Evolutionary conservation across 2,888 invertebrate genomes (phyloP), one percentile per base, ranked within the genome.

Genomic region (Leistus spinibarbis): DNA sequence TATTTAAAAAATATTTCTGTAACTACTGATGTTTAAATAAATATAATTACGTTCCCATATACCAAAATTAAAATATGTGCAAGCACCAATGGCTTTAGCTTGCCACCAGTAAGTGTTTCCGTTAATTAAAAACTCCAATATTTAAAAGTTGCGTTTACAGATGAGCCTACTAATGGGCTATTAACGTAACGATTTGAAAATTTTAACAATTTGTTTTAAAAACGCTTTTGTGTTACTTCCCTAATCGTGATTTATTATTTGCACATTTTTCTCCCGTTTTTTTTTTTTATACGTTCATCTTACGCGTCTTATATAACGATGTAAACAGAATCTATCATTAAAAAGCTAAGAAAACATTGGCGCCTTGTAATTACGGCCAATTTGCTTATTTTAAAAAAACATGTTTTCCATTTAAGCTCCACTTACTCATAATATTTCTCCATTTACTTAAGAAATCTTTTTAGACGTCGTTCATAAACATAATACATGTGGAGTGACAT

Each of bases 301-400:
- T 71, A 64, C 71, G 65, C 65, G 64, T 65, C 67, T 73, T 67
- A 73, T 73, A 67, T 73, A 73, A 73, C 67, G 73, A 73, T 73
- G 73, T 73, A 73, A 73, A 73, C 73, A 73, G 67, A 73, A 73
- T 66, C 62, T 67, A 67, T 73, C 73, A 73, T 73, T 73, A 73
- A 73, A 65, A 60, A 60, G 10, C 17, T 54, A 57, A 16, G 53
- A 64, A 65, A 71, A 71, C 64, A 64, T 56, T 60, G 27, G 56
- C 63, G 23, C 20, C 22, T 54, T 71, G 5, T 71, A 63, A 71
- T 71, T 71, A 71, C 71, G 65, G 19, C 9, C 57, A 57, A 19
- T 57, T 57, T 57, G 16, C 10, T 19, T 57, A 17, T 57, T 17
- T 57, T 19, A 57, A 20, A 57, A 57, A 57, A 20, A 57, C 20